These are phyloP conservation scores for Parazoanthus darwini DNA, from an alignment of 92 coral and sea anemone species.

Conservation along the genomic window DNA sequence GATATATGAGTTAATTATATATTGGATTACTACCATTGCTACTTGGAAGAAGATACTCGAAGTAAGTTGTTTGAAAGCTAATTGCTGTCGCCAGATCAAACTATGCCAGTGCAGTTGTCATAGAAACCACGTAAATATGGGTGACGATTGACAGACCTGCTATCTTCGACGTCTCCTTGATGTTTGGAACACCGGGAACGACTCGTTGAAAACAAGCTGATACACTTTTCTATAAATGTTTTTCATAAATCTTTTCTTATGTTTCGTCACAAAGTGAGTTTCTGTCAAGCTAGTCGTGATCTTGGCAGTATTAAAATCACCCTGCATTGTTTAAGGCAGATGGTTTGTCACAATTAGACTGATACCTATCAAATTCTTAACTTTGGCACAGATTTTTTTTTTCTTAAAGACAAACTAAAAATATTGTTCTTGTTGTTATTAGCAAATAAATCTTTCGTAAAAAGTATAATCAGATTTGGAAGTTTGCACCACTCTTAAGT, in stretches of 20 bases:
- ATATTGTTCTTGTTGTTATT: background rate
- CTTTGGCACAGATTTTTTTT: no score
- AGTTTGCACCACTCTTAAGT: background rate
- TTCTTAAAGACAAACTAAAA: background rate
- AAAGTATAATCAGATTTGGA: no score
- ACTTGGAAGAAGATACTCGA: background rate
- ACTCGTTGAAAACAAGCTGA: background rate
- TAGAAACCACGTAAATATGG: background rate
- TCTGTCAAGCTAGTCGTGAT: no score
- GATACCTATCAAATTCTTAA: background rate
- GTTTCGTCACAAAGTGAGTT: no score
- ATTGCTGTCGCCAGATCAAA: background rate
- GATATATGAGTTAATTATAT: no score
- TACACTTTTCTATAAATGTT: background rate
- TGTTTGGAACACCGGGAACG: background rate
- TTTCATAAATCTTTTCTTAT: no score
- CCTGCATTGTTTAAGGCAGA: background rate
- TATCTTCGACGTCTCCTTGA: background rate
- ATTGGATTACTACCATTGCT: background rate
- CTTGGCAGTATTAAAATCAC: no score
- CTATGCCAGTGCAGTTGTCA: background rate
- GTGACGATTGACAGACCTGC: no score
- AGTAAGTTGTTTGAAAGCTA: background rate
- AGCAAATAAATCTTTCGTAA: background rate
- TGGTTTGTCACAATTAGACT: background rate